Conservation (phyloP, 2,888 invertebrate species). For the Agonum fuliginosum region DNA sequence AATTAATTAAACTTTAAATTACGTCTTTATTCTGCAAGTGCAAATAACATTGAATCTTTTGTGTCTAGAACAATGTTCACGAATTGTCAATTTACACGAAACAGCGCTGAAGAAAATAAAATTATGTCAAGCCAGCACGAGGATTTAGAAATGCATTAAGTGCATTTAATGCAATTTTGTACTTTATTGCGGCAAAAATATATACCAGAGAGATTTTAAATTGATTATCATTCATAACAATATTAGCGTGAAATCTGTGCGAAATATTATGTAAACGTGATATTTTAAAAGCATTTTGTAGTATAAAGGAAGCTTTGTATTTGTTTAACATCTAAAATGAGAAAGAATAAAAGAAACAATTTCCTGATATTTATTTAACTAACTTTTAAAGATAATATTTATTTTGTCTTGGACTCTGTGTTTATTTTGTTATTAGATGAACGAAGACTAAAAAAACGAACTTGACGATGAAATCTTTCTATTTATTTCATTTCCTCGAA, state of each 20-base stretch:
- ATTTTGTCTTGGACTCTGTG: not conserved
- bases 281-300: not conserved
- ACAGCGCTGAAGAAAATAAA: slow-evolving; percentile 18
- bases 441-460: too few relatives aligned
- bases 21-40: not conserved
- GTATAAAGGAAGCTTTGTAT: not conserved
- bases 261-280: too few relatives aligned
- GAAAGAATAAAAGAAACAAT: not conserved
- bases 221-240: too few relatives aligned
- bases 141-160: not conserved
- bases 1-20: slow-evolving; percentile 35
- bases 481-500: too few relatives aligned
- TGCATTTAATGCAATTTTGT: not conserved
- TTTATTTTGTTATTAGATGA: not conserved
- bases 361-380: slow-evolving; percentile 11
- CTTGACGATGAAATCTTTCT: too few relatives aligned
- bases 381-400: slow-evolving; percentile 8
- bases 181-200: not conserved
- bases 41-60: not conserved
- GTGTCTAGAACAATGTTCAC: not conserved
- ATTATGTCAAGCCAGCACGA: not conserved
- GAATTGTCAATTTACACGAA: slow-evolving; percentile 15
- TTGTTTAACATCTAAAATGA: not conserved
- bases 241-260: too few relatives aligned
- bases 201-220: too few relatives aligned